phyloP scores from a whole-genome alignment of 2,113 vertebrate genomes.

The Megatriorchis doriae region DNA sequence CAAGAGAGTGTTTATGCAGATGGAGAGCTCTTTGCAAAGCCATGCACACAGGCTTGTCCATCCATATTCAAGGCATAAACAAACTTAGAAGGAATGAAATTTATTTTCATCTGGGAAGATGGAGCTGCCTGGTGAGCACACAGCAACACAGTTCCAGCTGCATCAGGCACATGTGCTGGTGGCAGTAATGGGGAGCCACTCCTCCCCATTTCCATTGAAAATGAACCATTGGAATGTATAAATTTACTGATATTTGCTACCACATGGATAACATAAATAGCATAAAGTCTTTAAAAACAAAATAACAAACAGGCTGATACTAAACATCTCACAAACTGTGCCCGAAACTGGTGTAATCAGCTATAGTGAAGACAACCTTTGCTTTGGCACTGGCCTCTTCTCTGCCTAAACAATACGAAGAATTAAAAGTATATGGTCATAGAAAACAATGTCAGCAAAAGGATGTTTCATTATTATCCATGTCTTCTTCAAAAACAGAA shows the following conservation, averaged over 20 bases:
- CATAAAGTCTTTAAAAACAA: neutral
- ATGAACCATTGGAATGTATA: neutral
- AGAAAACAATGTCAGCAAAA: neutral
- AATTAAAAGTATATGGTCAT: neutral
- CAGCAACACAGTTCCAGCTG: neutral
- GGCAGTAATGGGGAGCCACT: neutral
- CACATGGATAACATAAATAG: neutral
- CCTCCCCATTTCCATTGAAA: neutral
- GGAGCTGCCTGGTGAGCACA: neutral
- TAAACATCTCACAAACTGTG: neutral
- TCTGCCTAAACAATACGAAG: neutral
- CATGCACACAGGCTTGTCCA: neutral
- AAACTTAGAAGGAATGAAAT: neutral
- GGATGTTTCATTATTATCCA: neutral
- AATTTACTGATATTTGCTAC: neutral
- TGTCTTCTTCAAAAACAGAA: neutral
- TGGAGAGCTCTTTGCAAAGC: neutral
- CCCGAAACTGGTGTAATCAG: neutral
- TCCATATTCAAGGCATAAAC: neutral
- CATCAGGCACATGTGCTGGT: neutral
- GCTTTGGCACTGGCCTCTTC: neutral
- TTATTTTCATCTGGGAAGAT: neutral
- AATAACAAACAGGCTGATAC: neutral
- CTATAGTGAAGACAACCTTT: neutral
- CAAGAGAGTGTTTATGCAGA: neutral